Evolutionary conservation across 2,888 invertebrate genomes (phyloP).

Genomic region (Trileptium ribeirensis): DNA sequence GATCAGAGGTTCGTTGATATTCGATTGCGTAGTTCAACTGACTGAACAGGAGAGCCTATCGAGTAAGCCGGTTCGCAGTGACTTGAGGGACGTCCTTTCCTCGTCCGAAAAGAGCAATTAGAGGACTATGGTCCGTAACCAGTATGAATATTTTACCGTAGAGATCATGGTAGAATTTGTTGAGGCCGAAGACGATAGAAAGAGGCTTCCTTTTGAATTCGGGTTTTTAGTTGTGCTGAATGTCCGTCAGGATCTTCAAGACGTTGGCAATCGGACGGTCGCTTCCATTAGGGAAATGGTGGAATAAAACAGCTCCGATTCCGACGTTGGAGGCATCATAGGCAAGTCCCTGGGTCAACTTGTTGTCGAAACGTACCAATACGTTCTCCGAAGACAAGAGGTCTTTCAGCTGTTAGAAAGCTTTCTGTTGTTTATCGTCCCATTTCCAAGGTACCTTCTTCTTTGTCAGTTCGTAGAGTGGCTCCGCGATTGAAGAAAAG

Average conservation of each 20-base stretch:
- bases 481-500: background rate
- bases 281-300: conserved; percentile 28
- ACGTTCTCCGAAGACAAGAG: background rate
- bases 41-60: conserved; percentile 27
- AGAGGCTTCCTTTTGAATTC: conserved; percentile 40
- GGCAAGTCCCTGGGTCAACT: background rate
- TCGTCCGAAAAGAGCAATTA: conserved; percentile 33
- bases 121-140: conserved; percentile 35
- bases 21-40: conserved; percentile 8
- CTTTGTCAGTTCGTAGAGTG: background rate
- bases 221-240: conserved; percentile 36
- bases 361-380: background rate
- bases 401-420: background rate
- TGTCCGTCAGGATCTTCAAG: conserved; percentile 33
- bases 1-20: conserved; percentile 17
- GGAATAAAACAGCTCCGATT: conserved; percentile 26
- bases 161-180: conserved; percentile 38
- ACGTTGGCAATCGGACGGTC: conserved; percentile 37
- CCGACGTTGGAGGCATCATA: conserved; percentile 19
- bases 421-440: background rate
- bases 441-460: background rate
- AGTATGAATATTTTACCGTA: conserved; percentile 33
- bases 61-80: conserved; percentile 25
- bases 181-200: conserved; percentile 35
- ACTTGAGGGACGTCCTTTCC: conserved; percentile 20